These are phyloP conservation scores for Geococcyx californianus DNA, from an alignment of 2,113 vertebrate genomes.

Conservation along the genomic window DNA sequence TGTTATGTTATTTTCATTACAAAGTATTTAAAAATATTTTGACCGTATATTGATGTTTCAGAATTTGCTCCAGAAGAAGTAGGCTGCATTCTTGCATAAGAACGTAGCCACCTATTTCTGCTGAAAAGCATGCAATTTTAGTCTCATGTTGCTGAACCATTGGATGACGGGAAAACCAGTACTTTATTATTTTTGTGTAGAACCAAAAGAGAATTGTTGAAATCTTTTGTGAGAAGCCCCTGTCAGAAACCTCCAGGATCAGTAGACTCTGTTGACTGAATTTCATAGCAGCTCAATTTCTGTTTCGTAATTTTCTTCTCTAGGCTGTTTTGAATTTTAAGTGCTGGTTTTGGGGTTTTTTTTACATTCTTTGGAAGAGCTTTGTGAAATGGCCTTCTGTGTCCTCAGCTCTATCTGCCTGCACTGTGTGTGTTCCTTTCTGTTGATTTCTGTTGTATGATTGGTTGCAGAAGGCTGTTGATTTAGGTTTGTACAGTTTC, in stretches of 20 bases:
- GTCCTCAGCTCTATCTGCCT: background rate
- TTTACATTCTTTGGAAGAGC: background rate
- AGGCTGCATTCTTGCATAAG: background rate
- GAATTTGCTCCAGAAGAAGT: background rate
- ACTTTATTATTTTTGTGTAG: background rate
- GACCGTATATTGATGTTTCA: background rate
- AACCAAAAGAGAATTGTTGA: background rate
- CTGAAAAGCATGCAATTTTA: background rate
- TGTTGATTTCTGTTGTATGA: background rate
- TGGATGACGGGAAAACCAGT: background rate
- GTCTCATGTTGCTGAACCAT: background rate
- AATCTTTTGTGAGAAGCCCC: background rate
- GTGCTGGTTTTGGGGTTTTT: background rate
- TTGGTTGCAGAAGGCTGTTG: background rate
- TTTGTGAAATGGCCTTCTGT: background rate
- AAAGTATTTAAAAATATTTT: background rate
- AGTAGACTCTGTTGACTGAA: background rate
- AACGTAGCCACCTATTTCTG: background rate
- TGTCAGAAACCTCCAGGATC: background rate
- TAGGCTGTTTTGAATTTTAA: background rate
- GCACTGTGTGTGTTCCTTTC: background rate
- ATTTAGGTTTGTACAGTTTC: background rate
- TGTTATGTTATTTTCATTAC: background rate
- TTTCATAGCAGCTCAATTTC: background rate
- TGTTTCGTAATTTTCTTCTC: background rate